These are phyloP conservation scores for Malurus leucopterus DNA, from an alignment of 2,797 vertebrate genomes.

Conservation along the genomic window DNA sequence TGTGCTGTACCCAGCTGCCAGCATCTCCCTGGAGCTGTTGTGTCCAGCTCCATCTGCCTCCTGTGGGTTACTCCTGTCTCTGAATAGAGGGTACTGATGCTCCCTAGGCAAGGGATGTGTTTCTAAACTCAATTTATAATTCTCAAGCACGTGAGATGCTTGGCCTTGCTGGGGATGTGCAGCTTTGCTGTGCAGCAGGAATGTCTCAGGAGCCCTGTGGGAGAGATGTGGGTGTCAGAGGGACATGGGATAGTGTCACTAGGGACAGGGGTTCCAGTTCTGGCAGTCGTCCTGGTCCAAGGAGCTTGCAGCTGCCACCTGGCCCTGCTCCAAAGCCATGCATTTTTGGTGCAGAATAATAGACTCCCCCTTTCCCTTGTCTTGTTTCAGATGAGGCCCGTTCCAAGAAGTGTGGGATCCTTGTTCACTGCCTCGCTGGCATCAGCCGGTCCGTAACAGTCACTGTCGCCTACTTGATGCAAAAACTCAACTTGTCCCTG, in stretches of 20 bases:
- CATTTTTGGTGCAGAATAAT: conserved; percentile 32
- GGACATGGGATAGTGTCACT: not conserved
- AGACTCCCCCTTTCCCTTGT: conserved; percentile 20
- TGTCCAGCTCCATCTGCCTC: not conserved
- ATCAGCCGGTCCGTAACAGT: conserved; percentile 97
- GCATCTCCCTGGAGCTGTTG: not conserved
- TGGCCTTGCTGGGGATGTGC: not conserved
- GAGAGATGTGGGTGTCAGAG: not conserved
- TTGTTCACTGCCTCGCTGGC: conserved; percentile 95
- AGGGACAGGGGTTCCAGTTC: not conserved
- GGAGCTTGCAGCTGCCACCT: not conserved
- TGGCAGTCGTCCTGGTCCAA: not conserved
- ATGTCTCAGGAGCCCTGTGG: not conserved
- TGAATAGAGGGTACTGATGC: accelerated
- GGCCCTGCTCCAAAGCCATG: not conserved
- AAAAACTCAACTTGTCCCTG: conserved; percentile 97
- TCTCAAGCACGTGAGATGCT: not conserved
- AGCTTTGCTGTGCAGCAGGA: not conserved
- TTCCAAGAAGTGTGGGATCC: conserved; percentile 94
- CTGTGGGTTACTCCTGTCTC: not conserved
- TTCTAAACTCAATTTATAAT: not conserved
- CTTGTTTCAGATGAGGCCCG: conserved; percentile 90
- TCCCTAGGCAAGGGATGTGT: not conserved
- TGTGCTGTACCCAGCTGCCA: not conserved
- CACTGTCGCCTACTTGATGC: conserved; percentile 98